Percentiles rank a stretch among this genome's conserved stretches.
Conservation (phyloP, 2,888 invertebrate species). For the Cosmopolites sordidus region DNA sequence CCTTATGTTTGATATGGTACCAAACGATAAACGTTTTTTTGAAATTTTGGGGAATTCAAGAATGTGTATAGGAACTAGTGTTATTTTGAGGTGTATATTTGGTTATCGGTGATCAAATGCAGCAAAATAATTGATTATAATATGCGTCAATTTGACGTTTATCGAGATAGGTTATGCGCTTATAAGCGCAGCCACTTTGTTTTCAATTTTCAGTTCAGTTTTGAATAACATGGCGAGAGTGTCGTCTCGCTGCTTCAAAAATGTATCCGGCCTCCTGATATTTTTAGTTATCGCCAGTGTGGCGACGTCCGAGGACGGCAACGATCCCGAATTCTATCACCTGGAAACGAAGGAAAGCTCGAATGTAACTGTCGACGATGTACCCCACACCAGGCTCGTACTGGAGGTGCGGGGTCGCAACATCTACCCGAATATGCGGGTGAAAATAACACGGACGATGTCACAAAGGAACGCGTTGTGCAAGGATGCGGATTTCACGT, state of each 20-base stretch:
- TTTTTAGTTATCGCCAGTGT: conserved; percentile 20
- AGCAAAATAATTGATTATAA: conserved; percentile 3
- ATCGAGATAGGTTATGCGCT: conserved; percentile 29
- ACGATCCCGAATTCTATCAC: conserved; percentile 35
- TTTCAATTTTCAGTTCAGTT: conserved; percentile 35
- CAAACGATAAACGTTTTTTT: no score
- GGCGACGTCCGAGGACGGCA: conserved; percentile 22
- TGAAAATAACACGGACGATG: conserved; percentile 39
- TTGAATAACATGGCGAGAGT: conserved; percentile 46
- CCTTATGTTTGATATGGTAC: no score
- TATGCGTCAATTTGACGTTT: conserved; percentile 10
- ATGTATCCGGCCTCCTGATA: conserved; percentile 33
- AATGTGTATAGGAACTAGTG: no score
- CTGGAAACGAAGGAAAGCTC: conserved; percentile 27
- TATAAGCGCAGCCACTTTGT: conserved; percentile 18
- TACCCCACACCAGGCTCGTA: conserved; percentile 36
- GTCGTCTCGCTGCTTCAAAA: conserved; percentile 37
- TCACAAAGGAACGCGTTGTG: conserved; percentile 38
- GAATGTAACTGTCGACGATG: conserved; percentile 30
- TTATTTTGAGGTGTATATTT: background rate
- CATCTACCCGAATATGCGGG: conserved; percentile 37
- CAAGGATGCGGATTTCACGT: conserved; percentile 34
- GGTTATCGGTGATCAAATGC: background rate
- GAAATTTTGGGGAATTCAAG: no score
- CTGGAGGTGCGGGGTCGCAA: conserved; percentile 44